Conservation (phyloP, 2,888 invertebrate genomes). For the Dasysyrphus albostriatus region DNA sequence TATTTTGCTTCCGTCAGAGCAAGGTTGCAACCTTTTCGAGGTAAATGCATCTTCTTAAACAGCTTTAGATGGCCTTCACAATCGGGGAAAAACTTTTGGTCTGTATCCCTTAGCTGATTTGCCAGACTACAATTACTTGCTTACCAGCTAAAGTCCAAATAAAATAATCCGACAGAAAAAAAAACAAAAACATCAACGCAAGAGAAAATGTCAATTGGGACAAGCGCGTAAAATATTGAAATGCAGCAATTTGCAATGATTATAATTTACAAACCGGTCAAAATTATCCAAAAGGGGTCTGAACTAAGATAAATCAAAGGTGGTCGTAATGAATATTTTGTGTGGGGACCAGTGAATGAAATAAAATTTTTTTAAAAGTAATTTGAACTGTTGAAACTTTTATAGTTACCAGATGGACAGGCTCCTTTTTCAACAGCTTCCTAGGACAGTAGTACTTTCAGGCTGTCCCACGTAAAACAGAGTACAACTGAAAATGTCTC, state of each 20-base stretch:
- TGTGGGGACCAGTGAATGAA: not conserved
- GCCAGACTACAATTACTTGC: not conserved
- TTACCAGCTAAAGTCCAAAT: not conserved
- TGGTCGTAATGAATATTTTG: not conserved
- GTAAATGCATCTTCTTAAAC: conserved; percentile 14
- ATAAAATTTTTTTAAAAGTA: no score
- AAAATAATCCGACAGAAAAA: conserved; percentile 11
- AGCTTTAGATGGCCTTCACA: not conserved
- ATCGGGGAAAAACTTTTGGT: conserved; percentile 33
- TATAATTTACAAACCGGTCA: conserved; percentile 9
- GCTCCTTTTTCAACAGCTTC: no score
- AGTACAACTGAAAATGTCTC: no score
- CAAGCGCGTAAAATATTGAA: not conserved
- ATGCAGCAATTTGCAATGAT: not conserved
- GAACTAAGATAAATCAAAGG: not conserved
- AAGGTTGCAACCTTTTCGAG: conserved; percentile 22
- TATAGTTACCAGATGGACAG: no score
- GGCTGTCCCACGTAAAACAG: no score
- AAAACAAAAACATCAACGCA: not conserved
- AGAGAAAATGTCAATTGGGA: not conserved
- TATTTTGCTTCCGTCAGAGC: conserved; percentile 26
- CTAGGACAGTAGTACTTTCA: no score
- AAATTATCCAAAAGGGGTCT: not conserved
- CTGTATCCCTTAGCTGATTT: not conserved
- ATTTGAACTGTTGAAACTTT: no score